Base-by-base conservation (phyloP, 2,797 vertebrate species). In the Parambassis ranga region DNA sequence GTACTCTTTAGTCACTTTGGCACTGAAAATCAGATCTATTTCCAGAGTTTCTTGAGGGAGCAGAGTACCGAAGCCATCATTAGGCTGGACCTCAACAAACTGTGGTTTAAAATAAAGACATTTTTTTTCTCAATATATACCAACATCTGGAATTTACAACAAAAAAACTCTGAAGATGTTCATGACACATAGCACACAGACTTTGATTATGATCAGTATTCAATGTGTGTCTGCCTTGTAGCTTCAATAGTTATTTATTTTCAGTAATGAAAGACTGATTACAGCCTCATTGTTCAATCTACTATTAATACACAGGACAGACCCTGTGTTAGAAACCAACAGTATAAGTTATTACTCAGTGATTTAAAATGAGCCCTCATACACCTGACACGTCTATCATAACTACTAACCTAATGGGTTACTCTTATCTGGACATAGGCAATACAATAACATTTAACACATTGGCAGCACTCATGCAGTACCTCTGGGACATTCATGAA, bases 51-150 rank as follows among this genome's bases (percentile, higher is more conserved):
- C 96, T 73, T 93, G 89, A 0, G 97, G 96, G 31, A 98, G 92
- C 66, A 99, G 75, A 1, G 89, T 92, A 38, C 95, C 96, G 50
- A 98, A 92, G 22, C 97, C 95, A 0, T 98, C 93, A 0, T 87
- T 93, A 28, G 96, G 97, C 26, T 98, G 95, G 73, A 98, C 75
- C 44, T 98, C 94, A 36, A 96, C 76, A 67, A 90, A 96, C 96
- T 98, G 80, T 1, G 20, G 35, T 11, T 23, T 14, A 18, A 66
- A 10, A 62, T n/a, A 16, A 65, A 46, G 6, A 62, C 8, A 53
- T 15, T n/a, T n/a, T n/a, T n/a, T n/a, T n/a, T n/a, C n/a, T n/a
- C n/a, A n/a, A n/a, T n/a, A n/a, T n/a, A n/a, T n/a, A n/a, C n/a
- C n/a, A n/a, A n/a, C n/a, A n/a, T n/a, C 7, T 22, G 16, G 3